A percentile compares a stretch with the other conserved stretches of the same genome.
phyloP scores from a whole-genome alignment of 2,888 invertebrate genomes.

The Euplexia lucipara region DNA sequence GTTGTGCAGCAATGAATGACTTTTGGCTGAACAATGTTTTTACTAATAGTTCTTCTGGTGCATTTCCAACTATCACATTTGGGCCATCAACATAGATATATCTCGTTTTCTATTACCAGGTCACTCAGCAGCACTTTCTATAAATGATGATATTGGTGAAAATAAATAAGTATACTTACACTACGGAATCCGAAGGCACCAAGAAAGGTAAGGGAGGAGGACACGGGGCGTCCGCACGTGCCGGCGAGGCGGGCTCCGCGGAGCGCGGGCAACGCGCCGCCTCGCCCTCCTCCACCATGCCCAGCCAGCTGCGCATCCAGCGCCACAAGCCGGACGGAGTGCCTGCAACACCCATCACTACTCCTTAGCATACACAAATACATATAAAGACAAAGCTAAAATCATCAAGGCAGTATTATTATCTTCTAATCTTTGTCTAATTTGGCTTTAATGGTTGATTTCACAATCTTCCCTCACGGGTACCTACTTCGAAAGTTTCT shows the following conservation, averaged over 20 bases:
- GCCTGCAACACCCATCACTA: slow-evolving; percentile 70
- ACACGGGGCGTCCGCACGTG: slow-evolving; percentile 93
- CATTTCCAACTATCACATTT: too few species aligned
- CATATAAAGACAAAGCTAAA: background rate
- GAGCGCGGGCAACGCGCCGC: slow-evolving; percentile 94
- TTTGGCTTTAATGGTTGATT: too few species aligned
- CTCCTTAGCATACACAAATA: slow-evolving; percentile 16
- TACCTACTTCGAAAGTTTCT: too few species aligned
- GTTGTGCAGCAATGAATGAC: too few species aligned
- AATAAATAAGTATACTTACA: slow-evolving; percentile 85
- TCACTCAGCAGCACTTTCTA: background rate
- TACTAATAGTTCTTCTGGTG: too few species aligned
- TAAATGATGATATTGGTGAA: background rate
- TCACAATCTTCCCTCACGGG: too few species aligned
- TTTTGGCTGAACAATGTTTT: too few species aligned
- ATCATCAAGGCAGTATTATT: too few species aligned
- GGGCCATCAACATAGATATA: too few species aligned
- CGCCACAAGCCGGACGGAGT: slow-evolving; percentile 84
- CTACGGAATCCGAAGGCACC: slow-evolving; percentile 93
- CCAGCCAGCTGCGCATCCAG: slow-evolving; percentile 84
- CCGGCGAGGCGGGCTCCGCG: slow-evolving; percentile 93
- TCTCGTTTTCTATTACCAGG: too few species aligned
- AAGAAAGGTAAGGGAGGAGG: slow-evolving; percentile 95
- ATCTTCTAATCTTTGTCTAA: too few species aligned
- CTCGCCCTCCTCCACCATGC: slow-evolving; percentile 83